Base-by-base conservation (phyloP, 2,113 vertebrate genomes). In the Misgurnus anguillicaudatus region DNA sequence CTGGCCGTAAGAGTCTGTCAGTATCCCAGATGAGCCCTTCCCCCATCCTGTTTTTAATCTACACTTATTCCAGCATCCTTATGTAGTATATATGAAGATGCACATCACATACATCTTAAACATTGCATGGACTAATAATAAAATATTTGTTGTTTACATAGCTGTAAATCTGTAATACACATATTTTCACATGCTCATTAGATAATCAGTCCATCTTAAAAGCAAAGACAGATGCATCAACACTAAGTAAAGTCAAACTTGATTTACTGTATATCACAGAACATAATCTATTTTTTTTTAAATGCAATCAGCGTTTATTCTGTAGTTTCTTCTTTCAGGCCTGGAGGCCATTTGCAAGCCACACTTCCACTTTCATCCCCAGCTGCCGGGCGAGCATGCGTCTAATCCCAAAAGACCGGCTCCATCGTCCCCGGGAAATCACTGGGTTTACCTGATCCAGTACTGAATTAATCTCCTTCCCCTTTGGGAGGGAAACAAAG, bases 401-500 rank as follows among this genome's bases (percentile, higher is more conserved):
- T 60, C 81, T 83, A 89, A 80, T 87, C 86, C 89, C 89, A 41
- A 4, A 78, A 83, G 90, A 88, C 80, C 76, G 81, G 75, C 86
- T 86, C 86, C 83, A 81, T 58, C 86, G 83, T 89, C 76, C 81
- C 87, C 82, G 73, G 86, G 80, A 91, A 84, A 84, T 85, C 53
- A 68, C 75, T 66, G 80, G 82, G 79, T 75, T 87, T 87, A 91
- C 90, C 91, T 91, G 88, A 90, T 87, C 84, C 86, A 79, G 72
- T 70, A 79, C 86, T 83, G 84, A 86, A 87, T 88, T 91, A 89
- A 90, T 89, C 87, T 86, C 86, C 80, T 72, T 63, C 75, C 76
- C 74, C 85, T 87, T 83, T 84, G 83, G 86, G 89, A 87, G 66
- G 48, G 70, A 63, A 87, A 86, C 81, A 86, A 82, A 85, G 81